Evolutionary conservation across 35 echinoderm and acorn worm species (phyloP).

Genomic region (Nesometra sesokonis): DNA sequence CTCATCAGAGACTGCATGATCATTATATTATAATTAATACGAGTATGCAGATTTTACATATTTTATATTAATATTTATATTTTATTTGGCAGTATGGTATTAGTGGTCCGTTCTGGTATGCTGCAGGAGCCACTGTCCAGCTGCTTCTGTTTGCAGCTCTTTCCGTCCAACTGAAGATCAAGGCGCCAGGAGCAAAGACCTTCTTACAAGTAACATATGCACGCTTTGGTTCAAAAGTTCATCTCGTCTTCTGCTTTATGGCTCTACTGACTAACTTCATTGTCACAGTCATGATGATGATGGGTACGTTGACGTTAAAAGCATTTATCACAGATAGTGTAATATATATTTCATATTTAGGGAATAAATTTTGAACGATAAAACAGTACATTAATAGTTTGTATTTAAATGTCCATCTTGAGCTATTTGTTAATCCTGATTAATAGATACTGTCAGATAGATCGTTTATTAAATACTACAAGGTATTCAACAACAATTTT

Average conservation of each 20-base stretch:
- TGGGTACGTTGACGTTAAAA: slow-evolving; percentile 44
- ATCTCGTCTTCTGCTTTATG: slow-evolving; percentile 80
- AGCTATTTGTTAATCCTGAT: no score
- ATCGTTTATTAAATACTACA: no score
- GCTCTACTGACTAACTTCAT: slow-evolving; percentile 89
- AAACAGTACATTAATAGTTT: no score
- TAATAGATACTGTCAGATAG: no score
- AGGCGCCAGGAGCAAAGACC: slow-evolving; percentile 86
- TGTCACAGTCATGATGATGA: slow-evolving; percentile 88
- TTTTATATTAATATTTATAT: neutral
- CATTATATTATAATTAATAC: no score
- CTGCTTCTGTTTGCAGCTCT: slow-evolving; percentile 74
- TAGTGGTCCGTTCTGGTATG: slow-evolving; percentile 96
- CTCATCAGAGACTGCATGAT: no score
- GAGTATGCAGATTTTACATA: neutral
- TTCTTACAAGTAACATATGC: slow-evolving; percentile 94
- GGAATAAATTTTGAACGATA: no score
- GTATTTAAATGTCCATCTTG: no score
- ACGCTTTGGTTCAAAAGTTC: slow-evolving; percentile 60
- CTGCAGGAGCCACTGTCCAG: slow-evolving; percentile 77
- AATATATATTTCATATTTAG: no score
- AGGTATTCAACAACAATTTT: no score
- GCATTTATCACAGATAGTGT: neutral
- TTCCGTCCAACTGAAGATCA: slow-evolving; percentile 82
- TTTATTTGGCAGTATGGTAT: slow-evolving; percentile 63